These are phyloP conservation scores for Drosophila kanapiae DNA, from an alignment of 1,140 invertebrate species.

Conservation along the genomic window DNA sequence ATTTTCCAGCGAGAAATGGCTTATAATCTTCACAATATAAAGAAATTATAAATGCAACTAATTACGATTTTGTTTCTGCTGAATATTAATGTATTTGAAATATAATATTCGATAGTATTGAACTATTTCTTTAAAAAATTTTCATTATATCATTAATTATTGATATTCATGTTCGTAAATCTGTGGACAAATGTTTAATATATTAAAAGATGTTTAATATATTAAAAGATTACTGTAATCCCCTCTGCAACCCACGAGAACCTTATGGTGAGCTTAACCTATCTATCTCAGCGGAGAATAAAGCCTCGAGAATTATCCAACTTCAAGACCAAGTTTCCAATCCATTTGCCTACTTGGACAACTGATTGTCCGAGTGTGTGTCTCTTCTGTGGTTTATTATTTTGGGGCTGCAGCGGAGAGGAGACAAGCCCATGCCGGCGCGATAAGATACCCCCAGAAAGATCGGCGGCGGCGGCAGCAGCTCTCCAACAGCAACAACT, in stretches of 20 bases:
- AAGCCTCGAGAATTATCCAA: constrained; percentile 12
- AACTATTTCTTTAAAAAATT: no score
- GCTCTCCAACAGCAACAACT: constrained; percentile 68
- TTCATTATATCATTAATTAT: no score
- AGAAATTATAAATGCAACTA: background rate
- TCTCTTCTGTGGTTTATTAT: constrained; percentile 44
- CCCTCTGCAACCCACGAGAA: background rate
- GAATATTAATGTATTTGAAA: no score
- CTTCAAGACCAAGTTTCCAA: constrained; percentile 22
- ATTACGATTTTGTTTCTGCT: background rate
- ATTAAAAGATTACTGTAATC: background rate
- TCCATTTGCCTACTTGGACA: constrained; percentile 50
- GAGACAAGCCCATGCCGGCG: constrained; percentile 64
- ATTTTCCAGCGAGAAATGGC: background rate
- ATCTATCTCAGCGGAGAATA: background rate
- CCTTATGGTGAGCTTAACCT: background rate
- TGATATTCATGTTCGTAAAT: background rate
- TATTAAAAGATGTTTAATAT: background rate
- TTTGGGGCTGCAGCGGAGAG: constrained; percentile 30
- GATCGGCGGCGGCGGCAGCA: constrained; percentile 36
- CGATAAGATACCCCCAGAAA: constrained; percentile 63
- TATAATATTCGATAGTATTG: no score
- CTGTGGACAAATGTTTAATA: background rate
- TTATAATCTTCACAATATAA: no score
- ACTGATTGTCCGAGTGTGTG: constrained; percentile 13